Evolutionary conservation across 2,888 invertebrate species (phyloP), one percentile per base, ranked within the genome.

Genomic region (Atethmia centrago): DNA sequence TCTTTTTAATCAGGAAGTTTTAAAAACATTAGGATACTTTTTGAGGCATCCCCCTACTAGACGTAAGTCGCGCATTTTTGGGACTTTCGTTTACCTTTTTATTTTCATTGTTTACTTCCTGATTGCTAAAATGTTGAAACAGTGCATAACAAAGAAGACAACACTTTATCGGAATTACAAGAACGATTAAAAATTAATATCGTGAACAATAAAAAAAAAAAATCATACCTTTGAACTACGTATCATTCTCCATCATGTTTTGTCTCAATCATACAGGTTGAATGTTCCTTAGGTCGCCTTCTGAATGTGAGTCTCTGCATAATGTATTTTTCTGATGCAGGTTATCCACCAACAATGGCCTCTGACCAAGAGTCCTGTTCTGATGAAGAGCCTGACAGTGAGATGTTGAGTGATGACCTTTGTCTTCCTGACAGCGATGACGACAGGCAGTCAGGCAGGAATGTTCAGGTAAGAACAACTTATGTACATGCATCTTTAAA

Each of bases 371-470:
- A 96, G 73, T 95, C 96, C 0, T 95, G 95, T 73, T 94, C 96
- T 19, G 96, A 96, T 64, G 96, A 96, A 83, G 96, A 96, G 85
- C 96, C 95, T 0, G 96, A 96, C 81, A 96, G 96, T 71, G 96
- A 96, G 88, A 96, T 96, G 96, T 87, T 98, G 84, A 97, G 97
- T 45, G 98, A 98, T 67, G 98, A 98, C 85, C 97, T 98, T 85
- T 98, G 98, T 49, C 95, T 98, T 0, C 97, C 97, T 28, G 98
- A 98, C 86, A 98, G 98, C 66, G 98, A 98, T 83, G 98, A 98
- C 68, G 98, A 98, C n/a, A 96, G 97, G 88, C 91, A 90, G 12
- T 79, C 83, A 1, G 76, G 85, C 1, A 90, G 93, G 58, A 92
- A 86, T 75, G 77, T 92, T 21, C 94, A 94, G 93, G 95, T 95